Percentiles rank a stretch among this genome's conserved stretches.
Conservation (phyloP, 2,888 invertebrate species). For the Stictocephala bisonia region DNA sequence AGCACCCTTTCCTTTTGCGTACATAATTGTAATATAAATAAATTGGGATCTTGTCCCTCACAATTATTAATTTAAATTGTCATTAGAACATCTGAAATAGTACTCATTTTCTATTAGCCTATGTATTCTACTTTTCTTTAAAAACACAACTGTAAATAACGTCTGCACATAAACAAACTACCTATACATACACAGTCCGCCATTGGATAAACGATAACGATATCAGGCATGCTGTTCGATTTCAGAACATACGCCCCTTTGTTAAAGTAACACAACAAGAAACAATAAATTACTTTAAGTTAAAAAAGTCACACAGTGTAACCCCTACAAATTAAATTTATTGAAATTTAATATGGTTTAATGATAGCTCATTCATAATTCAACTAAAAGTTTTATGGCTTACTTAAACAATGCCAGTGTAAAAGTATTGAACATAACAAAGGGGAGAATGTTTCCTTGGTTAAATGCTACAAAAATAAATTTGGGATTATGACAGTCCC, state of each 20-base stretch:
- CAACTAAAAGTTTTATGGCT: no score
- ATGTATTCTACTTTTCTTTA: no score
- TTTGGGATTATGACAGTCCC: slow-evolving; percentile 25
- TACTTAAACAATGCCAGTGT: no score
- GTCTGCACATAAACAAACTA: slow-evolving; percentile 42
- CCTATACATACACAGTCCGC: slow-evolving; percentile 34
- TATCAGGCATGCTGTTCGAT: slow-evolving; percentile 33
- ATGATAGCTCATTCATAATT: no score
- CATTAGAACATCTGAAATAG: background rate
- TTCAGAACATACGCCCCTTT: background rate
- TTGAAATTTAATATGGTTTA: no score
- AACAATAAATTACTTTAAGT: no score
- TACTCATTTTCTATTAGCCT: slow-evolving; percentile 24
- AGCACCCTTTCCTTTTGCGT: slow-evolving; percentile 98
- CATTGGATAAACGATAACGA: slow-evolving; percentile 40
- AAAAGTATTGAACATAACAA: no score
- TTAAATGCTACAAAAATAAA: slow-evolving; percentile 11
- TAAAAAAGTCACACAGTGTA: no score
- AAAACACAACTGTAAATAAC: slow-evolving; percentile 16
- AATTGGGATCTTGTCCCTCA: background rate
- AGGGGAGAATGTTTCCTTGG: background rate
- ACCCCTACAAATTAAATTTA: no score
- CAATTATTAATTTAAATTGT: slow-evolving; percentile 5
- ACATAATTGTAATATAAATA: slow-evolving; percentile 72
- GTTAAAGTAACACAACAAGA: no score